Evolutionary conservation across 2,797 vertebrate genomes (phyloP), one percentile per base, ranked within the genome.

Genomic region (Pristis pectinata): DNA sequence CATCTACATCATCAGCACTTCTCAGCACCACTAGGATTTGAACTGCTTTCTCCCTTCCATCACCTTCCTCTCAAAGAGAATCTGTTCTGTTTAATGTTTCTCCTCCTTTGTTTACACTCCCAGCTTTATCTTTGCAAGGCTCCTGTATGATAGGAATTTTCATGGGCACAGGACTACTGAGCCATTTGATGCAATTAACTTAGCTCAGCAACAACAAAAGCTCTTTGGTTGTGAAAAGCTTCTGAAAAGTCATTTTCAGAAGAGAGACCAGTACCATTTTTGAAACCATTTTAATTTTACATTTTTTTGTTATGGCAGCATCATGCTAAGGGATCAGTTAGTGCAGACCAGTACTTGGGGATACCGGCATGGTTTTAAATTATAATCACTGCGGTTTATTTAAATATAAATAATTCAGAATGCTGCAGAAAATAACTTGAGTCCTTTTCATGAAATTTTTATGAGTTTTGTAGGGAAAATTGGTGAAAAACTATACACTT

Each of bases 321-420:
- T 27, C 30, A 53, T 6, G 30, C 22, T 11, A 59, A 87, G 27
- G 72, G 44, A 76, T 56, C 70, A 74, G 27, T 94, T 44, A 30
- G 15, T 53, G 92, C 70, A 53, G 92, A 34, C 74, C 92, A 2
- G 27, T 72, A 19, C 2, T 9, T 44, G 70, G 27, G 15, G 27
- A 53, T 94, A 34, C 49, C 67, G 10, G 30, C 24, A 94, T 53
- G 49, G 44, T 72, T 94, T 76, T 17, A 74, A 94, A 56, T 94
- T 5, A 19, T 53, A 49, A 94, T 74, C 24, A 74, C 64, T 93
- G 92, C 44, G 30, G 92, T 53, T 76, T 94, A 76, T 74, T 94
- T 94, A 53, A 70, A 27, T 94, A 41, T 76, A 72, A 76, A 94
- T 94, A 94, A 76, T 72, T 72, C 70, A 94, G 44, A 30, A n/a